phyloP scores from a whole-genome alignment of 2,797 vertebrate genomes.

The Geotrypetes seraphini region DNA sequence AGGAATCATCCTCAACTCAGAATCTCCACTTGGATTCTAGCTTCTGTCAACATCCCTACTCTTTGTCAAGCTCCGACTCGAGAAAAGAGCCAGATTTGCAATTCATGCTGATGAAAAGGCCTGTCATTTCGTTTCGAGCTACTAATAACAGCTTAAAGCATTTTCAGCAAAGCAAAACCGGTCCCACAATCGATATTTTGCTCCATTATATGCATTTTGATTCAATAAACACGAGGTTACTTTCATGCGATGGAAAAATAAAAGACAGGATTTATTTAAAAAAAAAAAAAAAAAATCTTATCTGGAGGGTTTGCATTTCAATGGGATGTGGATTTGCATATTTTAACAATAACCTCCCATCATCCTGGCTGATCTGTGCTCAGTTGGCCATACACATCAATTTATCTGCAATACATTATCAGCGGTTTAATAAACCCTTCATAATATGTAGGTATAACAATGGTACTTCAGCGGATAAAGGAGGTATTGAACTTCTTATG shows the following conservation, averaged over 20 bases:
- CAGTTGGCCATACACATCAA: conserved; percentile 53
- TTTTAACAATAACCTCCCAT: conserved; percentile 65
- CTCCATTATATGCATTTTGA: conserved; percentile 40
- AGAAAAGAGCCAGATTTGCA: too few relatives aligned
- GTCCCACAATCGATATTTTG: conserved; percentile 42
- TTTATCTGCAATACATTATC: conserved; percentile 61
- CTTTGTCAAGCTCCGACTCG: too few relatives aligned
- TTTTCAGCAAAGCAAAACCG: conserved; percentile 33
- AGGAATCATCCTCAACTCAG: too few relatives aligned
- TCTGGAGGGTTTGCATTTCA: conserved; percentile 70
- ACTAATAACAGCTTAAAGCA: conserved; percentile 22
- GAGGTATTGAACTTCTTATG: conserved; percentile 54
- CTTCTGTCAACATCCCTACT: too few relatives aligned
- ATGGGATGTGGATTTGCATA: conserved; percentile 68
- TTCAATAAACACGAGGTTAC: conserved; percentile 61
- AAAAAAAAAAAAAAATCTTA: conserved; percentile 69
- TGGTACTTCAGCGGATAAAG: conserved; percentile 51
- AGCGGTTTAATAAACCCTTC: conserved; percentile 59
- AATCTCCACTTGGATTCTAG: too few relatives aligned
- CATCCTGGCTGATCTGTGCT: conserved; percentile 53
- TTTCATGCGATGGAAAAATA: conserved; percentile 40
- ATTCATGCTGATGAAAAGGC: too few relatives aligned
- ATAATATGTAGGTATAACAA: conserved; percentile 62
- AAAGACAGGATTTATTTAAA: conserved; percentile 61
- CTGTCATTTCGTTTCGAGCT: neutral